Base-by-base conservation (phyloP, 2,113 vertebrate genomes). In the Pterocles gutturalis region DNA sequence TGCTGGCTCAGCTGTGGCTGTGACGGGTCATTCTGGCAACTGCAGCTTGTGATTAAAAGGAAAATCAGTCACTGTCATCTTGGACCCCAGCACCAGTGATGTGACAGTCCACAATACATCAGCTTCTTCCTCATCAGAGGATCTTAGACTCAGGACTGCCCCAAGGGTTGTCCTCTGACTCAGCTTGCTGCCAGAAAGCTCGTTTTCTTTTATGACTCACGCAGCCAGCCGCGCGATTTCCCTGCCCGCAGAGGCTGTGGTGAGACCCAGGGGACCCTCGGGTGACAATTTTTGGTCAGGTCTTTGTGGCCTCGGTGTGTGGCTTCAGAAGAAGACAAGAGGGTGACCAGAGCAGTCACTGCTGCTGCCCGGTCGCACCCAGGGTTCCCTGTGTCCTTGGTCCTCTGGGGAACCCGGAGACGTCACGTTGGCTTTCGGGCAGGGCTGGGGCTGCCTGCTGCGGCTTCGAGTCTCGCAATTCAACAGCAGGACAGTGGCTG, bases 121-220 rank as follows among this genome's bases (percentile, higher is more conserved):
- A 83, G 83, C 93, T 75, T 91, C 90, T 85, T 90, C 85, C 92
- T 95, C 73, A 41, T 91, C 90, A 91, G 87, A 79, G 78, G 51
- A 71, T 96, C 89, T 93, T 58, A 78, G 53, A 7, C 77, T 81
- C 91, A 81, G 94, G 93, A 75, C 83, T 83, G 93, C 94, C 76
- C 94, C 94, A 78, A 93, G 93, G 94, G 76, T 83, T 96, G 94
- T 93, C 91, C 90, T 96, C 76, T 95, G 96, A 87, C 83, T 97
- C 76, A 46, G 60, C 55, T 93, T 90, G 76, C 84, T 83, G 20
- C n/a, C 51, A 70, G 54, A 73, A 77, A 86, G 71, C 89, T 92
- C 10, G 2, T 92, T 70, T 34, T 45, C 7, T 36, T 84, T 78
- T 57, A 33, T 46, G 89, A 53, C 54, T 57, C n/a, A 76, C 36